Base-by-base conservation (phyloP, 2,797 vertebrate genomes). In the Gadopsis bispinosus region DNA sequence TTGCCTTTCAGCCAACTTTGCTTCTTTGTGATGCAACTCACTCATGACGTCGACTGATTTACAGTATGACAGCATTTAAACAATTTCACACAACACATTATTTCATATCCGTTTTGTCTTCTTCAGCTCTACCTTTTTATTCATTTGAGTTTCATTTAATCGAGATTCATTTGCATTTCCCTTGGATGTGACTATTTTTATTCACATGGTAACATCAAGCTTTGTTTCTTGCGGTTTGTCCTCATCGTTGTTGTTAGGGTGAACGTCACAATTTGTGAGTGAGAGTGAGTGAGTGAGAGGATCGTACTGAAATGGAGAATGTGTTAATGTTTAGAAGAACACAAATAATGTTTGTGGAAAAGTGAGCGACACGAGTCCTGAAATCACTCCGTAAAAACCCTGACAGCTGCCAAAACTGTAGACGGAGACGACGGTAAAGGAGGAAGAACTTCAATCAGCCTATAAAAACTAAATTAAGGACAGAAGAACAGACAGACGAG, bases 381-480 rank as follows among this genome's bases (percentile, higher is more conserved):
- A 55, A 75, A 81, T 75, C 48, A 31, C 51, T 58, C 12, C 69
- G 31, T 72, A 50, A 84, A 75, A 84, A 75, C 50, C 66, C 33
- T 62, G 65, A 67, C 55, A 68, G 69, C 37, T 79, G 61, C 58
- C 56, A 71, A 70, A 75, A 13, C 48, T 72, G 63, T 39, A 45
- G 58, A 62, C n/a, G 55, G 35, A 83, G 20, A 75, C 19, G 43
- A 13, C 41, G n/a, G 41, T 60, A 77, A 48, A 75, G 17, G 50
- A 13, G 39, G 31, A 60, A 55, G 13, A 62, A 63, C 66, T 61
- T 82, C 55, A 79, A 26, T 35, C 68, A 61, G 11, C 11, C 75
- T 22, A 41, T 79, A 33, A 69, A 69, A 60, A 33, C 26, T 26
- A 39, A 50, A 67, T 6, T 17, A 68, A 73, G 17, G 43, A 53